A percentile compares a stretch with the other conserved stretches of the same genome.
phyloP scores from a whole-genome alignment of 2,888 invertebrate genomes.

The Crepidodera aurea region DNA sequence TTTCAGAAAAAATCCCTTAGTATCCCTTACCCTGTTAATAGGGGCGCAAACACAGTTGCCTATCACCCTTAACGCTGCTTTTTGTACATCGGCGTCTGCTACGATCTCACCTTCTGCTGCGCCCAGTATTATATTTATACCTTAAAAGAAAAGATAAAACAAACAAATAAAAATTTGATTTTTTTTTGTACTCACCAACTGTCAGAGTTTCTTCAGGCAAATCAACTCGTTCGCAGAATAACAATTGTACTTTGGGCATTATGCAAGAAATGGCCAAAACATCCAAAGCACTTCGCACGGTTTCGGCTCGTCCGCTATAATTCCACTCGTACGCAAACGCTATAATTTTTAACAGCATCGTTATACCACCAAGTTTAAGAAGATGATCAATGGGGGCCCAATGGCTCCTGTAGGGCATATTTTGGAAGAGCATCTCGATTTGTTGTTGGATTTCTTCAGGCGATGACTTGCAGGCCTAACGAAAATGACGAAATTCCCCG shows the following conservation, averaged over 20 bases:
- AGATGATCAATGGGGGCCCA: constrained; percentile 94
- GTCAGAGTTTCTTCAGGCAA: constrained; percentile 80
- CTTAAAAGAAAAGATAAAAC: constrained; percentile 42
- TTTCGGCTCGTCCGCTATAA: constrained; percentile 85
- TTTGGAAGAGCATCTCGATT: constrained; percentile 80
- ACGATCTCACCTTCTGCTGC: constrained; percentile 93
- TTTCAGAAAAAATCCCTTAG: too few species aligned
- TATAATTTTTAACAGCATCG: constrained; percentile 83
- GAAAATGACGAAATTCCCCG: too few species aligned
- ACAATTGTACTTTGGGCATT: constrained; percentile 79
- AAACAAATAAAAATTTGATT: neutral
- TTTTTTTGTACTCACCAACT: constrained; percentile 62
- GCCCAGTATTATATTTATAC: constrained; percentile 81
- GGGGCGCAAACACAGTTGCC: constrained; percentile 96
- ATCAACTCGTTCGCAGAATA: constrained; percentile 79
- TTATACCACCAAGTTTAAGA: constrained; percentile 82
- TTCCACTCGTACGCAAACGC: constrained; percentile 93
- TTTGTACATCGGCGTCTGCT: constrained; percentile 90
- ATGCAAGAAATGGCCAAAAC: constrained; percentile 91
- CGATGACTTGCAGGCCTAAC: constrained; percentile 70
- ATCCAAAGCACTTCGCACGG: constrained; percentile 83
- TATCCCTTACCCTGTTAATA: constrained; percentile 72
- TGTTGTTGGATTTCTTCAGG: constrained; percentile 88
- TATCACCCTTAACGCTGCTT: constrained; percentile 87
- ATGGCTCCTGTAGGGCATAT: constrained; percentile 76